Evolutionary conservation across 1,140 invertebrate genomes (phyloP), one percentile per base, ranked within the genome.

Genomic region (Trichogramma pretiosum): DNA sequence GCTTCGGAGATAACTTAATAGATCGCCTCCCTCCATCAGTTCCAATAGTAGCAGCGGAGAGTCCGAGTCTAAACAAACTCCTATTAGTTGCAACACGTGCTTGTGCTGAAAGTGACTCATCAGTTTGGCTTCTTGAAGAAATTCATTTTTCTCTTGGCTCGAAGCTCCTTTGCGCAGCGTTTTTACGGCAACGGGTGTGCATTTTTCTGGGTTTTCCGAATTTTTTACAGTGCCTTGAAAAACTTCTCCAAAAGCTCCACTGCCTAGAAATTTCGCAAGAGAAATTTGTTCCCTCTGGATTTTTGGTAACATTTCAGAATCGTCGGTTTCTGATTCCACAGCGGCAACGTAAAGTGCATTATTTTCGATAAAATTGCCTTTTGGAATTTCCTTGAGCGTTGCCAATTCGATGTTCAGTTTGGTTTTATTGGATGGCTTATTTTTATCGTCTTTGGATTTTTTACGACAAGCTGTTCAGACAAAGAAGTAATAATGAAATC

Each of bases 81-180:
- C 95, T 3, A 98, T 73, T 5, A 98, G 74, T 56, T 88, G 78
- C 5, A 98, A 70, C 26, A 98, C 98, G 63, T 98, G 91, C 30
- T 93, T 85, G 64, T 98, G 94, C 58, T 92, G 87, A 61, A 99
- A 98, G 58, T 94, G 91, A 48, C 89, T 93, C 95, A 98, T 98
- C 26, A 98, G 63, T 57, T 92, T 83, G 1, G 95, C 95, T 72
- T 99, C 95, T 73, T 98, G 93, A 8, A 98, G 66, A 61, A 98
- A 97, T 66, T 98, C 93, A 1, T 80, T 79, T 60, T 95, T 95
- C 63, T 97, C 91, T 55, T 85, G 80, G 22, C 85, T 80, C 3
- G 83, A 85, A n/a, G 91, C 90, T n/a, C 89, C 89, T 72, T 95
- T 93, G 18, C 87, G 76, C 26, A 97, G 72, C 0, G 90, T 95